Percentiles rank a stretch among this genome's conserved stretches.
These are phyloP conservation scores for Cacoxenus indagator DNA, from an alignment of 2,888 invertebrate species.

Conservation along the genomic window DNA sequence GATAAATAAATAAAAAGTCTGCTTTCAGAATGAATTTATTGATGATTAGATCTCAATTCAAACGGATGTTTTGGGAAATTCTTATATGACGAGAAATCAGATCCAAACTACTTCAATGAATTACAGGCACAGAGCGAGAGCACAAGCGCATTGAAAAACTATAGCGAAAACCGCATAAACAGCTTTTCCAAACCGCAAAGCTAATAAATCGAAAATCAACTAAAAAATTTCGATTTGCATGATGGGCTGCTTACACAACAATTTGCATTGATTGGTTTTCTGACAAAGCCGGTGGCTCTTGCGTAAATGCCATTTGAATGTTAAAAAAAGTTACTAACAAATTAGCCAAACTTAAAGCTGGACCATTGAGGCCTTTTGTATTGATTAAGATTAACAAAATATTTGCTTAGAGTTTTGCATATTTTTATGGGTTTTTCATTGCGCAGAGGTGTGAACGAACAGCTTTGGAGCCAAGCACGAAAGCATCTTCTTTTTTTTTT, in stretches of 20 bases:
- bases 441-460: neutral
- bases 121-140: no score
- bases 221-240: neutral
- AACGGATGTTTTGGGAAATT: no score
- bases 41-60: no score
- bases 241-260: neutral
- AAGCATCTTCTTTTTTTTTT: neutral
- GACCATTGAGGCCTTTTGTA: neutral
- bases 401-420: neutral
- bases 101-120: no score
- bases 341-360: neutral
- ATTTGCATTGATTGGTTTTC: neutral
- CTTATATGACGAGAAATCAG: no score
- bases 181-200: neutral
- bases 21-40: no score
- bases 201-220: neutral
- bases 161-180: neutral
- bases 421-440: neutral
- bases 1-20: no score
- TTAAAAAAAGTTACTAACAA: neutral
- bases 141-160: no score
- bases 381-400: neutral
- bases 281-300: neutral
- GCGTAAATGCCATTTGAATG: constrained; percentile 10
- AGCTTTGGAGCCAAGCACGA: neutral